Evolutionary conservation across 1,140 invertebrate genomes (phyloP), one percentile per base, ranked within the genome.

Genomic region (Philopotamus ludificatus): DNA sequence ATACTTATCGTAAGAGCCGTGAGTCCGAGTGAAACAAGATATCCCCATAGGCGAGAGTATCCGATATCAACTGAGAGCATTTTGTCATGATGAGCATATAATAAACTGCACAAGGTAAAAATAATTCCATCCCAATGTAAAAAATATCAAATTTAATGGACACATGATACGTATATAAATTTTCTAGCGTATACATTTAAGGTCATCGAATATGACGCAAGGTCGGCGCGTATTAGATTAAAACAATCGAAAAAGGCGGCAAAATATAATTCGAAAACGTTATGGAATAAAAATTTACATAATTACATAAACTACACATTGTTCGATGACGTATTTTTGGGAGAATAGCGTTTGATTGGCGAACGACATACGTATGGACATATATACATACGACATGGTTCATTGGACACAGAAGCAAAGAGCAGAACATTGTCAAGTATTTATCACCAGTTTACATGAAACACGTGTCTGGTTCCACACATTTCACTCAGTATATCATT

Each of bases 1-100:
- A n/a, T n/a, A n/a, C 60, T 62, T 34, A 34, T 49, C 50, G 26
- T 51, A 62, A 62, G 26, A 41, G 34, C 45, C 25, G 25, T n/a
- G 22, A 63, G 61, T 63, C 28, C 12, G 44, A 54, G 39, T 63
- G 51, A 41, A 60, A 60, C 57, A n/a, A n/a, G 61, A 63, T 63
- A 63, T 41, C 45, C 44, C 51, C 51, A 54, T 21, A 63, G 25
- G 15, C 39, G 50, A 26, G 50, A 22, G 51, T 63, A 63, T 63
- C 61, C 16, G 22, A 42, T 63, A 20, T 42, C 61, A 53, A 42
- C 61, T 63, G 61, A 49, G 51, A 63, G 49, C 61, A 55, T 53
- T 54, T 63, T 63, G 61, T 63, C 18, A 15, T 25, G 59, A 16
- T 41, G 34, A 34, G 12, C 51, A 18, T 62, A 41, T 60, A 20